A percentile compares a stretch with the other conserved stretches of the same genome.
Evolutionary conservation across 2,797 vertebrate species (phyloP).

Genomic region (Spinibarbus caldwelli): DNA sequence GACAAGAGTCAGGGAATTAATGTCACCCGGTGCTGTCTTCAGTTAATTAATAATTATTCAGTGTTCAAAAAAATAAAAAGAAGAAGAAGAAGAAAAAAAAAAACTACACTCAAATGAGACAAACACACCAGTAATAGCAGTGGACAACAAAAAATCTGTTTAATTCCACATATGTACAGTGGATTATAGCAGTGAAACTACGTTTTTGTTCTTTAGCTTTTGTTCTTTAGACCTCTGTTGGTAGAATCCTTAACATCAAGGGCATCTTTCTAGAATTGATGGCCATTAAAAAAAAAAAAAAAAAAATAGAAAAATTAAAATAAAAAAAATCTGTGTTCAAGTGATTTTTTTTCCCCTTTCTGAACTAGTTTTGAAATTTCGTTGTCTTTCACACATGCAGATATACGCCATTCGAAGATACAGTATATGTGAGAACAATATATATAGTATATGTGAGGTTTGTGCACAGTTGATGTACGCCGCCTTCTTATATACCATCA

Average conservation of each 20-base stretch:
- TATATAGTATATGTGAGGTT: too few species aligned
- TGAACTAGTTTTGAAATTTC: too few species aligned
- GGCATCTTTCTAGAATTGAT: background rate
- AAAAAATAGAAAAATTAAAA: too few species aligned
- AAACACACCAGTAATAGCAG: background rate
- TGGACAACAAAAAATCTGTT: background rate
- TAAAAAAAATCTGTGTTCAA: background rate
- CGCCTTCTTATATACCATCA: background rate
- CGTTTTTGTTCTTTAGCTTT: too few species aligned
- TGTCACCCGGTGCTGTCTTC: too few species aligned
- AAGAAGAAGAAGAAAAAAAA: too few species aligned
- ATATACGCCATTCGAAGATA: background rate
- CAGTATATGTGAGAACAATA: background rate
- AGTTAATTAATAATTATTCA: background rate
- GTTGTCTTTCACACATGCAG: background rate
- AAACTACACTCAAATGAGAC: background rate
- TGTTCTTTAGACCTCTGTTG: too few species aligned
- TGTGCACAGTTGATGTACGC: background rate
- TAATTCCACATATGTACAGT: background rate
- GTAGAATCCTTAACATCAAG: background rate
- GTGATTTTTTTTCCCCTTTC: background rate
- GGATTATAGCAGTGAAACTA: too few species aligned
- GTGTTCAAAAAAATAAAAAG: background rate
- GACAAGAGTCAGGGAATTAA: background rate
- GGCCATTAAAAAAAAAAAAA: background rate